Percentiles rank a stretch among this genome's conserved stretches.
These are phyloP conservation scores for Baccha elongata DNA, from an alignment of 2,888 invertebrate genomes.

Conservation along the genomic window DNA sequence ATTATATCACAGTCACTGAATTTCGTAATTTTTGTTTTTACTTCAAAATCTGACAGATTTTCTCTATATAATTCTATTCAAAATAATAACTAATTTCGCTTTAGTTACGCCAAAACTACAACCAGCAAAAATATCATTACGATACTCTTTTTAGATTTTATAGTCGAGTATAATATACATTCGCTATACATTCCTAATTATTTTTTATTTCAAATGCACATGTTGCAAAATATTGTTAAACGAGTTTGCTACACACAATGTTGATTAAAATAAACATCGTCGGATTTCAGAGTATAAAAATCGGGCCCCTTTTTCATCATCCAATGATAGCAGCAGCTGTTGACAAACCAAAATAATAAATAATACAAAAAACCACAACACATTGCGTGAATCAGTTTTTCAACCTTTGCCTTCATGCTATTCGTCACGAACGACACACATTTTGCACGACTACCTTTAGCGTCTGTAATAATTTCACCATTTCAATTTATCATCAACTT, in stretches of 20 bases:
- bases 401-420: constrained; percentile 16
- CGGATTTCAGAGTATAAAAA: not conserved
- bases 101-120: no score
- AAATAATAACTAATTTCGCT: no score
- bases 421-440: constrained; percentile 14
- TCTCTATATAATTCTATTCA: no score
- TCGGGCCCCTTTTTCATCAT: constrained; percentile 30
- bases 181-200: no score
- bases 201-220: no score
- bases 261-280: not conserved
- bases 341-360: not conserved
- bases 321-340: constrained; percentile 25
- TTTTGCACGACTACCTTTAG: constrained; percentile 5
- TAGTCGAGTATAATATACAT: no score
- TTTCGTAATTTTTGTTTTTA: no score
- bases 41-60: no score
- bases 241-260: not conserved
- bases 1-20: no score
- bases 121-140: no score
- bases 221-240: no score
- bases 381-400: constrained; percentile 15
- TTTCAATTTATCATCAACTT: not conserved
- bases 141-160: no score
- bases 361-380: not conserved
- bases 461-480: constrained; percentile 20